Conservation (phyloP, 2,113 vertebrate species). For the Raphicerus campestris region DNA sequence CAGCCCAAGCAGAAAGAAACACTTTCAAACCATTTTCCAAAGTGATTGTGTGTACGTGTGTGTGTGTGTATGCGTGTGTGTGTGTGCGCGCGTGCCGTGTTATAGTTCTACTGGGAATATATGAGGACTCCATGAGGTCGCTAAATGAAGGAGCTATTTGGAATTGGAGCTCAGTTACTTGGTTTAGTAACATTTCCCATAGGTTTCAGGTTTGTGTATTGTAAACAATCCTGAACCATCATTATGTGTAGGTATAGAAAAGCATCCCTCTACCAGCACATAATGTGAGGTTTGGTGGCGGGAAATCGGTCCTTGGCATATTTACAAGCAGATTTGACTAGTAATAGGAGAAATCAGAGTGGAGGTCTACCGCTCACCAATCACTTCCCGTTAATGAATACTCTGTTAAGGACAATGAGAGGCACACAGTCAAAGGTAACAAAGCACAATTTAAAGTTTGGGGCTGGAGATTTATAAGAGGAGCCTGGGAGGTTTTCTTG, state of each 20-base stretch:
- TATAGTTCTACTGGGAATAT: neutral
- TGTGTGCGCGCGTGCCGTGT: too few species aligned
- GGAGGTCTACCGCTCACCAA: neutral
- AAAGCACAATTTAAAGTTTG: neutral
- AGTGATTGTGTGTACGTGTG: neutral
- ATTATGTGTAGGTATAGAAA: neutral
- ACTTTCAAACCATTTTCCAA: neutral
- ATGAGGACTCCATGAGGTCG: neutral
- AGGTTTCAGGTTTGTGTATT: neutral
- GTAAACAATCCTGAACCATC: neutral
- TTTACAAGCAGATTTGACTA: neutral
- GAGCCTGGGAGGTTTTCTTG: neutral
- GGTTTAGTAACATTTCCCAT: neutral
- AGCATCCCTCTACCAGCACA: neutral
- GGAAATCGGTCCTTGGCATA: neutral
- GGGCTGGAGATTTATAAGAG: neutral
- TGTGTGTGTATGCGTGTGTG: too few species aligned
- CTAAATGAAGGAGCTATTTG: neutral
- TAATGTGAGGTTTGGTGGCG: neutral
- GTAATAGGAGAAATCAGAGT: neutral
- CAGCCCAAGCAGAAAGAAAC: neutral
- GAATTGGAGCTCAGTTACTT: neutral
- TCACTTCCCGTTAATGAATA: neutral
- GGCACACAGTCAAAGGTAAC: neutral
- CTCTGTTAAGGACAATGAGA: neutral